Evolutionary conservation across 2,888 invertebrate species (phyloP).

Genomic region (Galeruca laticollis): DNA sequence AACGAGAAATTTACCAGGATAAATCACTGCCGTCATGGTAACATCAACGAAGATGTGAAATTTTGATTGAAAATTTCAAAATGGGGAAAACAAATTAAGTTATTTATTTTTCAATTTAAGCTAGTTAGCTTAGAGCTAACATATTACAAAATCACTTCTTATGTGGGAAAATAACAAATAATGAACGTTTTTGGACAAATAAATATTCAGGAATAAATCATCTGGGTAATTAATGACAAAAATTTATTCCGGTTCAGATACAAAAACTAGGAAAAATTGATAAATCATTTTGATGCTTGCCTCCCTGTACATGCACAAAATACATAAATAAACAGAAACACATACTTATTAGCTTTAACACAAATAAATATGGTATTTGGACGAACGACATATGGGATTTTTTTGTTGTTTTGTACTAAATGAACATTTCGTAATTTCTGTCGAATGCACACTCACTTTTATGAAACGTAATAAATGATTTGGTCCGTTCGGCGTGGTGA

Average conservation of each 20-base stretch:
- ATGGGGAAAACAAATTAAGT: too few species aligned
- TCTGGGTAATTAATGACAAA: not conserved
- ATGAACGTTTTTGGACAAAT: too few species aligned
- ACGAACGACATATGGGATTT: slow-evolving; percentile 21
- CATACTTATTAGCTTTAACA: slow-evolving; percentile 17
- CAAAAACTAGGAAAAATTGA: not conserved
- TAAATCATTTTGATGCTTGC: not conserved
- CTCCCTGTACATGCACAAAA: not conserved
- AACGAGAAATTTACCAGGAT: too few species aligned
- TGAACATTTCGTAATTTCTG: slow-evolving; percentile 24
- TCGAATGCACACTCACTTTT: slow-evolving; percentile 15
- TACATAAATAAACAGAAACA: slow-evolving; percentile 11
- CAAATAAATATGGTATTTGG: slow-evolving; percentile 18
- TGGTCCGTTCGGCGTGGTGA: not conserved
- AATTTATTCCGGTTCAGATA: not conserved
- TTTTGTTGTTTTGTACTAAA: slow-evolving; percentile 17
- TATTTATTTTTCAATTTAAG: too few species aligned
- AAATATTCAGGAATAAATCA: too few species aligned
- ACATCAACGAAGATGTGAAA: too few species aligned
- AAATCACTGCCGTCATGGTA: too few species aligned
- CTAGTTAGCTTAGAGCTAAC: too few species aligned
- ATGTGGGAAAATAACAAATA: too few species aligned
- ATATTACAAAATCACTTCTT: too few species aligned
- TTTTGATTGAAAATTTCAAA: too few species aligned
- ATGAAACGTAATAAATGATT: slow-evolving; percentile 27